These are phyloP conservation scores for Ammodytes marinus DNA, from an alignment of 2,113 vertebrate genomes.

Conservation along the genomic window DNA sequence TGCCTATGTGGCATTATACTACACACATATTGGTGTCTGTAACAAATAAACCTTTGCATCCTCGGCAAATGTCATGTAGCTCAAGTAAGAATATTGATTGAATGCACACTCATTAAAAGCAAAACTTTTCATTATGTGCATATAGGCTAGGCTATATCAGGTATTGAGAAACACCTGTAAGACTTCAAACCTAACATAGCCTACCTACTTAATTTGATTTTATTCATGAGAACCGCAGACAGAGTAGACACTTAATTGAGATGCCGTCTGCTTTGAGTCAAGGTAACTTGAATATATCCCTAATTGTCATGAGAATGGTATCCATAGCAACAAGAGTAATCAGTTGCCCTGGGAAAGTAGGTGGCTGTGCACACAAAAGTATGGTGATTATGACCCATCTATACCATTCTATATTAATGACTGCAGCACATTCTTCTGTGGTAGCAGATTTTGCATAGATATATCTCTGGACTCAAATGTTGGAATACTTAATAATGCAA, in stretches of 20 bases:
- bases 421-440: background rate
- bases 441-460: background rate
- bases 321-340: conserved; percentile 62
- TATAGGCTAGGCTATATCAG: background rate
- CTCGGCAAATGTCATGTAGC: background rate
- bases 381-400: conserved; percentile 25
- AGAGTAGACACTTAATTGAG: background rate
- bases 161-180: background rate
- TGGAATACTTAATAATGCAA: too few relatives aligned
- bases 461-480: too few relatives aligned
- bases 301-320: conserved; percentile 42
- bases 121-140: background rate
- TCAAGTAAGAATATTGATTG: background rate
- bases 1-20: background rate
- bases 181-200: background rate
- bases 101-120: background rate
- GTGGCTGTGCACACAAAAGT: conserved; percentile 16
- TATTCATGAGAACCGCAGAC: background rate
- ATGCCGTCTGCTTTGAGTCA: background rate
- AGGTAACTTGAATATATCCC: conserved; percentile 25
- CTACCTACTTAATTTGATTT: background rate
- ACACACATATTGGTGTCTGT: background rate
- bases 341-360: conserved; percentile 12
- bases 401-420: background rate
- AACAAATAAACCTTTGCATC: background rate